Percentiles rank a stretch among this genome's conserved stretches.
phyloP scores from a whole-genome alignment of 2,113 vertebrate genomes.

The Eurystomus gularis region DNA sequence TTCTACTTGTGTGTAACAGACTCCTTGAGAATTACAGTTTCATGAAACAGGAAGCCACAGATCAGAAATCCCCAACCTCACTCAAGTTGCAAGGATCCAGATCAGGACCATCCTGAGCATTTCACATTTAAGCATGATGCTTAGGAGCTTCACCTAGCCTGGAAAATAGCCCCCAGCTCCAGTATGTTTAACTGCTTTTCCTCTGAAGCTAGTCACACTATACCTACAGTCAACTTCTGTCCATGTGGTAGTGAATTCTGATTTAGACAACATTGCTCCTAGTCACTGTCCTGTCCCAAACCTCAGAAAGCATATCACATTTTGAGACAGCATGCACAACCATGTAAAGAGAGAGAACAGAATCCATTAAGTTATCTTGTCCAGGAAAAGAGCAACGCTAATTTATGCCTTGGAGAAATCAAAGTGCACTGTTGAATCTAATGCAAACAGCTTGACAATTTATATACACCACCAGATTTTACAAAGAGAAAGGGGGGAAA shows the following conservation, averaged over 20 bases:
- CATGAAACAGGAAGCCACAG: background rate
- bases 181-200: background rate
- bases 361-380: background rate
- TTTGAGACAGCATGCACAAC: background rate
- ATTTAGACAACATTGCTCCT: background rate
- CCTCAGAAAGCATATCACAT: background rate
- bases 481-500: background rate
- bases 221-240: background rate
- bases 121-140: background rate
- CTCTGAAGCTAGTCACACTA: background rate
- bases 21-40: background rate
- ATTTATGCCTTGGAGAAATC: background rate
- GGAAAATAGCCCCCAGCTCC: background rate
- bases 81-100: rapidly evolving
- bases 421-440: background rate
- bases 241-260: background rate
- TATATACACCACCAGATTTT: background rate
- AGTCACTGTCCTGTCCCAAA: background rate
- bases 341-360: background rate
- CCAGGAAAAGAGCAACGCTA: background rate
- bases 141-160: background rate
- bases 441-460: background rate
- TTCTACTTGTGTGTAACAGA: background rate
- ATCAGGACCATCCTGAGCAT: background rate
- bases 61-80: background rate